Evolutionary conservation across 2,113 vertebrate species (phyloP).

Genomic region (Hemicordylus capensis): DNA sequence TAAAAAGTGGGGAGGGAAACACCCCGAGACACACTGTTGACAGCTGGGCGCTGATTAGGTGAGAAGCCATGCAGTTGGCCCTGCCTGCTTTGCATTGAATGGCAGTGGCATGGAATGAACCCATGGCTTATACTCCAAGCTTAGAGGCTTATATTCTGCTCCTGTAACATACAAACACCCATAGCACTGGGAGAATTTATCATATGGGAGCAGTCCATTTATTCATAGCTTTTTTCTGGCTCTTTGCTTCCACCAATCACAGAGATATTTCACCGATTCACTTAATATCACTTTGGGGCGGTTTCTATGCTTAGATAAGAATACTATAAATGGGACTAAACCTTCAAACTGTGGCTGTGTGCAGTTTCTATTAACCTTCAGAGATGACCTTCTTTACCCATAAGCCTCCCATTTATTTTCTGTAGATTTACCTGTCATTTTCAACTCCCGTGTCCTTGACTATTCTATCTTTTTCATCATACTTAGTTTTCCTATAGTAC

Average conservation of each 20-base stretch:
- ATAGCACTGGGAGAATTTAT: neutral
- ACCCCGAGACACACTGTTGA: no score
- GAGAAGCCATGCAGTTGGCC: no score
- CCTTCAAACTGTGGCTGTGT: slow-evolving; percentile 1
- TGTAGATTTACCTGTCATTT: slow-evolving; percentile 25
- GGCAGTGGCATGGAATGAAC: neutral
- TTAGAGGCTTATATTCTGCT: neutral
- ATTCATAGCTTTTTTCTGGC: neutral
- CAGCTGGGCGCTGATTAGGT: no score
- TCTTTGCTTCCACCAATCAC: neutral
- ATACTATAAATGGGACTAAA: neutral
- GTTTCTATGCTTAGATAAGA: slow-evolving; percentile 1
- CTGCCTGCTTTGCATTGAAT: no score
- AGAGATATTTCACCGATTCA: neutral
- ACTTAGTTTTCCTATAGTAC: slow-evolving; percentile 13
- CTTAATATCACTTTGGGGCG: neutral
- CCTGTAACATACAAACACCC: neutral
- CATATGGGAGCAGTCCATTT: neutral
- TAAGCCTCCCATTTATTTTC: slow-evolving; percentile 20
- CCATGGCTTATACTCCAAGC: no score
- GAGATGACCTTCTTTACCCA: neutral
- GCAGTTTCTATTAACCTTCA: slow-evolving; percentile 33
- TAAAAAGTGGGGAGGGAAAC: no score
- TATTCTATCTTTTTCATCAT: slow-evolving; percentile 15
- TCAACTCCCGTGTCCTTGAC: slow-evolving; percentile 9